Percentiles rank a stretch among this genome's conserved stretches.
Evolutionary conservation across 2,113 vertebrate species (phyloP).

Genomic region (Cinclus cinclus): DNA sequence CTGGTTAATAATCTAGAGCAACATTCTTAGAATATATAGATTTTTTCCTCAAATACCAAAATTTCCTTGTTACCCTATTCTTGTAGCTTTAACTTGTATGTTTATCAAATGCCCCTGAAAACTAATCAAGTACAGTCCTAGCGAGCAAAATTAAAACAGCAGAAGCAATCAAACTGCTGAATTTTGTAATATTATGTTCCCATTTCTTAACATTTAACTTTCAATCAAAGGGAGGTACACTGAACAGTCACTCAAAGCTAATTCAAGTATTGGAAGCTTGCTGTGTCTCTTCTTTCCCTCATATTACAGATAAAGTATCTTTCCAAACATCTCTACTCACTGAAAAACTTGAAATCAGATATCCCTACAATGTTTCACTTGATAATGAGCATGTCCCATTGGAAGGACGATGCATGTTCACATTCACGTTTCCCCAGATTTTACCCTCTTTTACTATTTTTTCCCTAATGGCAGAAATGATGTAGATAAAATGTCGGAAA

Average conservation of each 20-base stretch:
- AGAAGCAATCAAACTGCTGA: not conserved
- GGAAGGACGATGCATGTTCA: not conserved
- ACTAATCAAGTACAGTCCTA: not conserved
- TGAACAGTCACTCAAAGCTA: not conserved
- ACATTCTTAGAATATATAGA: not conserved
- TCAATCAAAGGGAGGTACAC: not conserved
- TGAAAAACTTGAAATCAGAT: conserved; percentile 27
- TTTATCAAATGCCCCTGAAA: not conserved
- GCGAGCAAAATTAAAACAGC: not conserved
- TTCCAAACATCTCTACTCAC: conserved; percentile 6
- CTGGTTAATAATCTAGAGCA: not conserved
- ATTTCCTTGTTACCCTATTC: not conserved
- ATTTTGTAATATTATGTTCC: not conserved
- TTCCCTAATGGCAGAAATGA: not conserved
- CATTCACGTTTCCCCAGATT: not conserved
- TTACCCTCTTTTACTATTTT: not conserved
- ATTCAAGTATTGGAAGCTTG: not conserved
- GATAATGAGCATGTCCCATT: not conserved
- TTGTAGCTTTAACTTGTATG: not conserved
- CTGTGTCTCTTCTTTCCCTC: not conserved
- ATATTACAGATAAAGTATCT: conserved; percentile 14
- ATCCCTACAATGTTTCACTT: not conserved
- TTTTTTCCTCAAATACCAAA: not conserved
- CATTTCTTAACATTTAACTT: not conserved
- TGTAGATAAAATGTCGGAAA: not conserved